Conservation (phyloP, 2,113 vertebrate species). For the Fregetta grallaria region DNA sequence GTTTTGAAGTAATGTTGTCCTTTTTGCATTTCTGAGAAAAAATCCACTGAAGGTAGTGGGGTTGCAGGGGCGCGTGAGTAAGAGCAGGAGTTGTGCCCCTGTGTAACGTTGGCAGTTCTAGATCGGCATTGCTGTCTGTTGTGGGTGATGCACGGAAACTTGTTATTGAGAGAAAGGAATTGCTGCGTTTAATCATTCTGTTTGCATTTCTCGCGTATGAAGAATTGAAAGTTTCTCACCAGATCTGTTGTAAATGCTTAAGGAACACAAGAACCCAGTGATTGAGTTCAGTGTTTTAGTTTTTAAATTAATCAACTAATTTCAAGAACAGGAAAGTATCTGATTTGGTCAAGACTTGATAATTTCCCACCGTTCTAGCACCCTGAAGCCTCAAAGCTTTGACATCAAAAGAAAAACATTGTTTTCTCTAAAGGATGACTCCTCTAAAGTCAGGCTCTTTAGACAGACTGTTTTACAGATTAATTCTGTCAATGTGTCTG, state of each 20-base stretch:
- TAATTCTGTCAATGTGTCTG: neutral
- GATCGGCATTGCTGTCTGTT: accelerated
- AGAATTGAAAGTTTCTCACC: neutral
- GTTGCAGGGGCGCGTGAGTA: accelerated
- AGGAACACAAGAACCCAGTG: neutral
- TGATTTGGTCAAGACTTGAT: neutral
- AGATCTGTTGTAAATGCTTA: neutral
- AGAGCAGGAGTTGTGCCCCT: neutral
- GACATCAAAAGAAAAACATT: neutral
- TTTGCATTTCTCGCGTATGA: neutral
- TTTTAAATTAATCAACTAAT: neutral
- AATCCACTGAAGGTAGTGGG: neutral
- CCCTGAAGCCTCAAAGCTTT: neutral
- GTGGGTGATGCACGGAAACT: neutral
- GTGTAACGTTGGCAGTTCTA: accelerated
- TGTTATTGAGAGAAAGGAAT: neutral
- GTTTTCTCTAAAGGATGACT: neutral
- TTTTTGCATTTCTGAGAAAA: neutral
- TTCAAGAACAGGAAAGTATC: neutral
- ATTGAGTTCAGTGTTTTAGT: neutral
- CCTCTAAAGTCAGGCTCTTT: neutral
- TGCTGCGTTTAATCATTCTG: neutral
- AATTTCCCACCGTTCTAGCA: neutral
- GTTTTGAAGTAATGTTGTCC: neutral
- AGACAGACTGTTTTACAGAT: neutral